Conservation (phyloP, 2,113 vertebrate genomes). For the Ellobius talpinus region DNA sequence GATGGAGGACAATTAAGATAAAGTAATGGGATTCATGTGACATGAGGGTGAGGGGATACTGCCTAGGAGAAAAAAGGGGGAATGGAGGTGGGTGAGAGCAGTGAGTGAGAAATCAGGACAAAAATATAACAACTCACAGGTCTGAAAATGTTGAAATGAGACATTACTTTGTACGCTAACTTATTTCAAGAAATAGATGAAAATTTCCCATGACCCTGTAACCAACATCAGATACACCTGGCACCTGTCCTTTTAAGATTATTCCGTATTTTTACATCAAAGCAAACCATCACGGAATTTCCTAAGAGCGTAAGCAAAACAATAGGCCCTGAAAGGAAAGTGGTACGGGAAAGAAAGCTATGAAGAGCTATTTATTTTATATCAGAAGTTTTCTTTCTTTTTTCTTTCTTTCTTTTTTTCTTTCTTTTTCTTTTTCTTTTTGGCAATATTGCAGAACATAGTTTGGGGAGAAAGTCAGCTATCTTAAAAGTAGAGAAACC, state of each 20-base stretch:
- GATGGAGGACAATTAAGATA: background rate
- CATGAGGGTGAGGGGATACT: background rate
- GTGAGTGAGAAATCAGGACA: background rate
- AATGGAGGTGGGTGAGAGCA: background rate
- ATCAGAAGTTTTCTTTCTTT: background rate
- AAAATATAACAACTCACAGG: background rate
- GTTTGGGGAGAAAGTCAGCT: background rate
- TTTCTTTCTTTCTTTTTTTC: too few relatives aligned
- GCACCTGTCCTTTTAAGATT: background rate
- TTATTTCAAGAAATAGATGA: background rate
- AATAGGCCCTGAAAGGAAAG: slow-evolving; percentile 19
- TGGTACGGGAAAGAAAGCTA: background rate
- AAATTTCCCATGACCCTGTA: background rate
- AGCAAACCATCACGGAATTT: background rate
- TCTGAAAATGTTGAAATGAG: background rate
- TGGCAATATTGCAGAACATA: background rate
- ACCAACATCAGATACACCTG: background rate
- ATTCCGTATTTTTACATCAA: slow-evolving; percentile 29
- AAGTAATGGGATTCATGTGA: background rate
- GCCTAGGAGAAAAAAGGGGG: background rate
- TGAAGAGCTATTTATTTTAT: slow-evolving; percentile 9
- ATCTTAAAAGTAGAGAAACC: slow-evolving; percentile 18
- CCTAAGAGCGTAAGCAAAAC: background rate
- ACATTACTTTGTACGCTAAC: background rate
- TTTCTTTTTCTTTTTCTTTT: too few relatives aligned